Percentiles rank a stretch among this genome's conserved stretches.
These are phyloP conservation scores for Allygus modestus DNA, from an alignment of 2,888 invertebrate genomes.

Conservation along the genomic window DNA sequence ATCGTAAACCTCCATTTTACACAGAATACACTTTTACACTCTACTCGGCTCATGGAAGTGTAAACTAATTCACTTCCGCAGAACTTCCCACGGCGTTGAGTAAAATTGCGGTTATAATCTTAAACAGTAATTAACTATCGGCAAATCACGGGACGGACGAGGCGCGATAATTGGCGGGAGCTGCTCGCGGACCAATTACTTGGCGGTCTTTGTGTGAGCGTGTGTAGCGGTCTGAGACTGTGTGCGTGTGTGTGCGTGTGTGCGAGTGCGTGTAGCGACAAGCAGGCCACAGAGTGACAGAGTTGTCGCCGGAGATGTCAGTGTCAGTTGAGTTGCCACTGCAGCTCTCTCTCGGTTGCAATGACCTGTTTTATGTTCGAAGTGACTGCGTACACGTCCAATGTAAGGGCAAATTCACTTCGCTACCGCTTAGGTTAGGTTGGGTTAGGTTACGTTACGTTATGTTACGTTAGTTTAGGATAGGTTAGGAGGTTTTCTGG, in stretches of 20 bases:
- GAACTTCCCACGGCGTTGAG: slow-evolving; percentile 21
- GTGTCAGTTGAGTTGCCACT: not conserved
- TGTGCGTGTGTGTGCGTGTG: not conserved
- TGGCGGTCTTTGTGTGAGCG: not conserved
- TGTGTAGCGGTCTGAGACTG: not conserved
- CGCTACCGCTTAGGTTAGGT: too few relatives aligned
- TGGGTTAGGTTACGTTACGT: too few relatives aligned
- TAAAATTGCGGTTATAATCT: slow-evolving; percentile 18
- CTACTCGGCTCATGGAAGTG: too few relatives aligned
- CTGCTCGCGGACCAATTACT: not conserved
- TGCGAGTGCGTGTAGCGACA: not conserved
- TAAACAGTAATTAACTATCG: slow-evolving; percentile 22
- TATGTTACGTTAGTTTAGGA: too few relatives aligned
- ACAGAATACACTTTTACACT: too few relatives aligned
- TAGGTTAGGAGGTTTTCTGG: too few relatives aligned
- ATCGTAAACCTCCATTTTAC: too few relatives aligned
- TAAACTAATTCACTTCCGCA: not conserved
- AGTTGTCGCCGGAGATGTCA: not conserved
- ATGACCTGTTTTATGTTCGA: slow-evolving; percentile 26
- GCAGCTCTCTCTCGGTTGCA: slow-evolving; percentile 19
- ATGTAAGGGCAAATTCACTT: too few relatives aligned
- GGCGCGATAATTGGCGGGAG: not conserved
- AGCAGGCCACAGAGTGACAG: not conserved
- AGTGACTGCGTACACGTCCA: too few relatives aligned
- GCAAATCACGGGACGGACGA: slow-evolving; percentile 8